Conservation (phyloP, 2,113 vertebrate species). For the Arizona elegans region DNA sequence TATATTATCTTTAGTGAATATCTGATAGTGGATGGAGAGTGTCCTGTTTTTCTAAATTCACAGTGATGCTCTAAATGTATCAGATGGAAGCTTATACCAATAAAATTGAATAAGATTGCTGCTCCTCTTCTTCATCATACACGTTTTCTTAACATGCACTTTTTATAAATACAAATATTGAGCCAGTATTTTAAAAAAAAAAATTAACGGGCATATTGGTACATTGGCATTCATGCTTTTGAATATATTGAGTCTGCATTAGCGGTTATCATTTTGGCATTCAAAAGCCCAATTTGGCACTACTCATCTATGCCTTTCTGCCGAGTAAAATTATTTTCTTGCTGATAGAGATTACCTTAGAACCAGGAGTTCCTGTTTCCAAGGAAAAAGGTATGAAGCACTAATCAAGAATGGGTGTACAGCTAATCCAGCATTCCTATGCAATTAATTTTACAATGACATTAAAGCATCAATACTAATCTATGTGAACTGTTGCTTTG, state of each 20-base stretch:
- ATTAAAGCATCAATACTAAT: not conserved
- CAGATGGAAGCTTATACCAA: not conserved
- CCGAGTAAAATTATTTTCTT: constrained; percentile 5
- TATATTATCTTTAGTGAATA: constrained; percentile 47
- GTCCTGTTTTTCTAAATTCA: not conserved
- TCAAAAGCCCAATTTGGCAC: not conserved
- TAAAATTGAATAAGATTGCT: not conserved
- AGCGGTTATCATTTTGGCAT: not conserved
- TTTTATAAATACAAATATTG: not conserved
- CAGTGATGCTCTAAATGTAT: not conserved
- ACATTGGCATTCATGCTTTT: not conserved
- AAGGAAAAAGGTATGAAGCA: not conserved
- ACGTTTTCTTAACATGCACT: not conserved
- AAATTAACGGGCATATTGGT: not conserved
- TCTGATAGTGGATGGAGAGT: not conserved
- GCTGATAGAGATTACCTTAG: not conserved
- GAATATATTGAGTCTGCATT: not conserved
- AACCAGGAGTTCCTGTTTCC: not conserved
- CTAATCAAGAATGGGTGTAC: not conserved
- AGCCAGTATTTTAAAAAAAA: not conserved
- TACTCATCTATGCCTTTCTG: not conserved
- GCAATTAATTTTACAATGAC: not conserved
- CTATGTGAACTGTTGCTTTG: constrained; percentile 55
- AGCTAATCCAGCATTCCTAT: not conserved
- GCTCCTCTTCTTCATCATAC: not conserved